Conservation (phyloP, 2,797 vertebrate genomes). For the Coregonus ussuriensis region DNA sequence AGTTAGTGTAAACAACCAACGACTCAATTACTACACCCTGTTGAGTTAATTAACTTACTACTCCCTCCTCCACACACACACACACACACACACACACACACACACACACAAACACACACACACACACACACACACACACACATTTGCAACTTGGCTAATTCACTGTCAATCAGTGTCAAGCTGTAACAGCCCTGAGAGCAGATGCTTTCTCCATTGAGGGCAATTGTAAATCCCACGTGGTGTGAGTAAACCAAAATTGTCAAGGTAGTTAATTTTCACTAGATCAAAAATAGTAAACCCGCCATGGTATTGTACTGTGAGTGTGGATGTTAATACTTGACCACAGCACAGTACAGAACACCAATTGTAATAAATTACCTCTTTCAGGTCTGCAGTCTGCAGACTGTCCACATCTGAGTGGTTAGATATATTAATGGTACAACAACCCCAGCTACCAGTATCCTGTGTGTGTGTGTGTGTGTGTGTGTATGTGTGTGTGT, state of each 20-base stretch:
- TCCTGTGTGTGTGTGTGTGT: slow-evolving; percentile 4
- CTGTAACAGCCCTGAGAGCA: neutral
- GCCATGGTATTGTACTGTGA: neutral
- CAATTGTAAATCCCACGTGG: neutral
- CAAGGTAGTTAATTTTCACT: too few relatives aligned
- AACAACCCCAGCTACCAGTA: too few relatives aligned
- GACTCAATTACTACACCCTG: slow-evolving; percentile 48
- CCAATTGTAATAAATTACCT: neutral
- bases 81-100: neutral
- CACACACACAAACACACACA: neutral
- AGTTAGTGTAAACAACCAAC: slow-evolving; percentile 54
- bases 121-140: neutral
- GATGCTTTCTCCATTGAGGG: neutral
- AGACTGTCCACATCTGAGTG: neutral
- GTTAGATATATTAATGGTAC: too few relatives aligned
- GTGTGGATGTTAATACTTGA: neutral
- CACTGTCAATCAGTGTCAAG: neutral
- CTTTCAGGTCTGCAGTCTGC: neutral
- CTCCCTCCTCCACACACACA: slow-evolving; percentile 19
- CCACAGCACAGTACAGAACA: neutral
- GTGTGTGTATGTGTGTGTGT: slow-evolving; percentile 4
- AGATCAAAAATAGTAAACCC: neutral
- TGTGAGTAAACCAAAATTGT: neutral
- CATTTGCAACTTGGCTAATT: slow-evolving; percentile 13
- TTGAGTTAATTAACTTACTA: slow-evolving; percentile 42